Conservation (phyloP, 2,797 vertebrate genomes). For the Acropternis orthonyx region DNA sequence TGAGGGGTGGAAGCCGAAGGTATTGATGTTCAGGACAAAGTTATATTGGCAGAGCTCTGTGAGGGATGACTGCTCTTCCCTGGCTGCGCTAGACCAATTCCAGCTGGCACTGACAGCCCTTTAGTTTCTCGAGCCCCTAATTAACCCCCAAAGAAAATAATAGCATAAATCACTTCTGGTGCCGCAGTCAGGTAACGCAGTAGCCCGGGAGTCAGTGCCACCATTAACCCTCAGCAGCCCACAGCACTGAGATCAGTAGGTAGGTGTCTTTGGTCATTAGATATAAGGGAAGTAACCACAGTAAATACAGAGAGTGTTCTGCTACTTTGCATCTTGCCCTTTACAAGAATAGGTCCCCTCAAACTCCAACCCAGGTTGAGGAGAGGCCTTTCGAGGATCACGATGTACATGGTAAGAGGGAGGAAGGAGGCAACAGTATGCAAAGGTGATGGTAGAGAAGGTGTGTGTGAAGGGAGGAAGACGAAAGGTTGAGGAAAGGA, state of each 20-base stretch:
- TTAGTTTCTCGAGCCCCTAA: slow-evolving; percentile 63
- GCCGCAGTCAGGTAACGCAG: slow-evolving; percentile 13
- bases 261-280: background rate
- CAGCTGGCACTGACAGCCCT: slow-evolving; percentile 43
- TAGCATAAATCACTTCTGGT: slow-evolving; percentile 52
- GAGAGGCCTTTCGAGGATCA: background rate
- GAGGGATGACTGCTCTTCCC: background rate
- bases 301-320: background rate
- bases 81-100: slow-evolving; percentile 32
- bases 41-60: background rate
- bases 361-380: background rate
- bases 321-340: background rate
- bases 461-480: background rate
- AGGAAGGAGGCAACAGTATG: background rate
- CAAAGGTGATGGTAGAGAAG: background rate
- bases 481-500: background rate
- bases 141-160: slow-evolving; percentile 74
- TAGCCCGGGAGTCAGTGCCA: background rate
- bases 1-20: background rate
- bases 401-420: background rate
- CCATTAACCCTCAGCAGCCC: slow-evolving; percentile 46
- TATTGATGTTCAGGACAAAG: slow-evolving; percentile 8
- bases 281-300: background rate
- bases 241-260: background rate
- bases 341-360: background rate